Conservation (phyloP, 2,113 vertebrate genomes). For the Neogobius melanostomus region DNA sequence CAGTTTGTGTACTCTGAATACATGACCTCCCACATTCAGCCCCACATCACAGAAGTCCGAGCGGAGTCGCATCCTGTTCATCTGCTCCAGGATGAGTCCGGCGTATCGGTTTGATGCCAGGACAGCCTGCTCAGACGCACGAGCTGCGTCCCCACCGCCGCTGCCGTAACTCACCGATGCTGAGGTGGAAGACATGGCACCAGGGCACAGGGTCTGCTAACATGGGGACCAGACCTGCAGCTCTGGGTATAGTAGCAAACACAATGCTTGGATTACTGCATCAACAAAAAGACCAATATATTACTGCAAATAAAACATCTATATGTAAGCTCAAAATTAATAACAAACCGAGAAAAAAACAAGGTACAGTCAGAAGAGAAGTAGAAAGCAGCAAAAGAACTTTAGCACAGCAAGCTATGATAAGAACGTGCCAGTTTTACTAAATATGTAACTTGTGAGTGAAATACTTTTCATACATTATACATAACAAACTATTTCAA, state of each 20-base stretch:
- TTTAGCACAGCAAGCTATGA: background rate
- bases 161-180: slow-evolving; percentile 27
- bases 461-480: background rate
- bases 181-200: slow-evolving; percentile 73
- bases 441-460: background rate
- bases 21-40: slow-evolving; percentile 83
- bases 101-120: slow-evolving; percentile 85
- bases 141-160: slow-evolving; percentile 37
- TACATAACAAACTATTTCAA: background rate
- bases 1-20: slow-evolving; percentile 87
- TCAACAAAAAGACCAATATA: background rate
- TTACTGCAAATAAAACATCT: too few relatives aligned
- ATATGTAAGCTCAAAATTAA: too few relatives aligned
- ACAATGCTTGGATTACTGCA: slow-evolving; percentile 8
- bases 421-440: background rate
- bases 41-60: slow-evolving; percentile 91
- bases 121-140: slow-evolving; percentile 55
- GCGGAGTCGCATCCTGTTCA: slow-evolving; percentile 88
- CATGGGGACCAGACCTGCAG: slow-evolving; percentile 39
- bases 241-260: slow-evolving; percentile 11
- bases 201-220: slow-evolving; percentile 24
- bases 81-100: slow-evolving; percentile 87
- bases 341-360: too few relatives aligned
- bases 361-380: too few relatives aligned
- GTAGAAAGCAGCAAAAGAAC: too few relatives aligned